Conservation (phyloP, 2,797 vertebrate species). For the Melanotaenia pygmaea region DNA sequence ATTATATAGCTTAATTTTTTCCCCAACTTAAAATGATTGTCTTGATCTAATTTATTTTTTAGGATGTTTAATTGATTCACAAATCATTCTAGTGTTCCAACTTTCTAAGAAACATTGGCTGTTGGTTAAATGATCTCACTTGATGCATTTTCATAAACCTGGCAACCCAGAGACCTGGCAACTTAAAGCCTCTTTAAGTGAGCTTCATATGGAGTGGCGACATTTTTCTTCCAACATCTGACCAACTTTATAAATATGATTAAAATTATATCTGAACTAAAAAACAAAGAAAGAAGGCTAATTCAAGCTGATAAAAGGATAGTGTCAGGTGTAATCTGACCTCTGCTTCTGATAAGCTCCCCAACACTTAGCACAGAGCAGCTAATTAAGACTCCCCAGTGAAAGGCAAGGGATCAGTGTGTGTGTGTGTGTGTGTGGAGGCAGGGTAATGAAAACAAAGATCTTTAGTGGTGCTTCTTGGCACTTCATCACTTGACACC, state of each 20-base stretch:
- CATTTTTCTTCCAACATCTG: neutral
- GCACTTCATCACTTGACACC: slow-evolving; percentile 61
- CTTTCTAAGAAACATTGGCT: neutral
- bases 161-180: neutral
- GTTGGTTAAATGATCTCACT: neutral
- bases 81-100: neutral
- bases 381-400: slow-evolving; percentile 63
- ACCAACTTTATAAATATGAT: no score
- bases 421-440: slow-evolving; percentile 23
- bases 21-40: no score
- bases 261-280: no score
- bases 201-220: neutral
- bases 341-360: slow-evolving; percentile 69
- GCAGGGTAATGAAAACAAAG: slow-evolving; percentile 62
- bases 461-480: slow-evolving; percentile 59
- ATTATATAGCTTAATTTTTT: no score
- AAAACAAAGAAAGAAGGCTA: neutral
- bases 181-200: neutral
- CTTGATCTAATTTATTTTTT: no score
- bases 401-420: slow-evolving; percentile 20
- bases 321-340: slow-evolving; percentile 47
- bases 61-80: neutral
- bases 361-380: slow-evolving; percentile 62
- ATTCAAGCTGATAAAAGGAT: neutral
- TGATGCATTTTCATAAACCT: neutral